Conservation (phyloP, 2,888 invertebrate species). For the Nasonia oneida region DNA sequence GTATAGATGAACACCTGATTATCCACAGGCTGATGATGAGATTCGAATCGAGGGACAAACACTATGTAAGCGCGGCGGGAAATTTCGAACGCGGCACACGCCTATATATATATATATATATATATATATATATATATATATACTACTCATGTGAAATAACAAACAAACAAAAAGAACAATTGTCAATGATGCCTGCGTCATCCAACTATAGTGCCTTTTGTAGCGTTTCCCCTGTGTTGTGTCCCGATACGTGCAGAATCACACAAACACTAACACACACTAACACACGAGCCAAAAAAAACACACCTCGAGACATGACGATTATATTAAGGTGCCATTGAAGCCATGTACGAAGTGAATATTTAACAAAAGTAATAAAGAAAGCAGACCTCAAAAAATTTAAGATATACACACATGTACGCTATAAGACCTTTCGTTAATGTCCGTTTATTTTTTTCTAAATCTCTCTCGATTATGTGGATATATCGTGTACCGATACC, state of each 20-base stretch:
- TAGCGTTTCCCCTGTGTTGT: constrained; percentile 64
- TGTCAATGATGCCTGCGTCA: constrained; percentile 65
- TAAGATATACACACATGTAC: neutral
- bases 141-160: neutral
- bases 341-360: neutral
- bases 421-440: neutral
- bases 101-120: neutral
- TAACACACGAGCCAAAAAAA: constrained; percentile 12
- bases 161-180: too few species aligned
- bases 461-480: neutral
- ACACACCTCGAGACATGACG: constrained; percentile 54
- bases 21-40: too few species aligned
- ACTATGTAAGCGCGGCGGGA: too few species aligned
- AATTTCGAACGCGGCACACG: neutral
- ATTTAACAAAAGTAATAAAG: constrained; percentile 22
- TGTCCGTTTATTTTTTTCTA: neutral
- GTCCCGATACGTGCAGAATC: constrained; percentile 64
- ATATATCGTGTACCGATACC: neutral
- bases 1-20: too few species aligned
- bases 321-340: constrained; percentile 46
- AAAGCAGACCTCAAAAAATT: constrained; percentile 8
- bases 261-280: neutral
- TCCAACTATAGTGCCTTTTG: constrained; percentile 75
- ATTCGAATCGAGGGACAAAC: too few species aligned
- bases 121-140: too few species aligned